These are phyloP conservation scores for Trachemys scripta DNA, from an alignment of 2,113 vertebrate genomes.

Conservation along the genomic window DNA sequence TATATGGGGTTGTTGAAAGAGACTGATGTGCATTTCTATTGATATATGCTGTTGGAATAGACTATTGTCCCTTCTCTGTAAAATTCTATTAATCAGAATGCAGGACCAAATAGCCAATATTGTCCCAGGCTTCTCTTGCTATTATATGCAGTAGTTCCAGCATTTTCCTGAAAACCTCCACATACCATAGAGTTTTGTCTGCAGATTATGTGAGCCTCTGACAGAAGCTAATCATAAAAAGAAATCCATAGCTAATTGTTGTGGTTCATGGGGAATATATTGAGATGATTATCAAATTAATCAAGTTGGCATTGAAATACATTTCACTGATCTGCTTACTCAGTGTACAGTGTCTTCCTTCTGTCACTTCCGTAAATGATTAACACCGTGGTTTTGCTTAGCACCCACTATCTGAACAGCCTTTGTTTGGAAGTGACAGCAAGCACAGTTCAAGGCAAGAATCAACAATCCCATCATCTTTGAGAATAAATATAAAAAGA, in stretches of 20 bases:
- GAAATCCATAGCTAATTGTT: slow-evolving; percentile 67
- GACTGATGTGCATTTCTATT: background rate
- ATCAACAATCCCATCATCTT: background rate
- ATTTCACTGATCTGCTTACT: slow-evolving; percentile 61
- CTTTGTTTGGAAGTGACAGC: slow-evolving; percentile 68
- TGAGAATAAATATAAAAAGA: slow-evolving; percentile 4
- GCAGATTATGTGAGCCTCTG: background rate
- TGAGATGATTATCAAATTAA: slow-evolving; percentile 74
- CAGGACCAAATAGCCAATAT: background rate
- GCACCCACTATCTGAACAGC: slow-evolving; percentile 55
- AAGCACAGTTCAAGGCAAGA: slow-evolving; percentile 44
- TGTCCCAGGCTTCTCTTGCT: background rate
- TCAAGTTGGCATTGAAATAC: slow-evolving; percentile 69
- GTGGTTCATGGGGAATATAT: slow-evolving; percentile 66
- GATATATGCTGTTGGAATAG: background rate
- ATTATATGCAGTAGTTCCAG: background rate
- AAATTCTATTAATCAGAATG: background rate
- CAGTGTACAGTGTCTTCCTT: slow-evolving; percentile 32
- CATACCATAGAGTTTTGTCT: background rate
- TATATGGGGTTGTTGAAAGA: background rate
- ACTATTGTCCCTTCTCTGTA: background rate
- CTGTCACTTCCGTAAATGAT: slow-evolving; percentile 24
- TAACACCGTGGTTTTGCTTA: slow-evolving; percentile 50
- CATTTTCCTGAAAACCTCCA: slow-evolving; percentile 47
- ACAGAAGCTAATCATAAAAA: slow-evolving; percentile 11